A percentile compares a stretch with the other conserved stretches of the same genome.
phyloP scores from a whole-genome alignment of 1,140 invertebrate species.

The Drosophila sproati region DNA sequence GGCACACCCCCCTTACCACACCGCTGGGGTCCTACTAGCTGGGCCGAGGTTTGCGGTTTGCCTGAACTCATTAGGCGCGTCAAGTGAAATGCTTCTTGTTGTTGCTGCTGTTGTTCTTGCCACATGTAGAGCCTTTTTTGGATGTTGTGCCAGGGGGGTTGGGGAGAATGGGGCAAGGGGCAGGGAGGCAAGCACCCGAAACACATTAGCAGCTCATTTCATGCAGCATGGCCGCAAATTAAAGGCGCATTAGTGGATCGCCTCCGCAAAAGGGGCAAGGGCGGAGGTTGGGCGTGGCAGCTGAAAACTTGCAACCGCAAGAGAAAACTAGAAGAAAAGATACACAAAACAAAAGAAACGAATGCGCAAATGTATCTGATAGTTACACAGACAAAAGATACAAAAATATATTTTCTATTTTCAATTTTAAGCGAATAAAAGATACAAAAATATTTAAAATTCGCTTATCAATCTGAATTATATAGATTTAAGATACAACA shows the following conservation, averaged over 20 bases:
- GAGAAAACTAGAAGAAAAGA: slow-evolving; percentile 38
- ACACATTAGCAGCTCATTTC: slow-evolving; percentile 78
- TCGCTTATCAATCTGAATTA: not conserved
- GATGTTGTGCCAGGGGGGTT: not conserved
- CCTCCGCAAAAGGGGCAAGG: not conserved
- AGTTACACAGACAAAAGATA: slow-evolving; percentile 2
- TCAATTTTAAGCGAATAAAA: not conserved
- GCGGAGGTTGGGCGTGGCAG: slow-evolving; percentile 1
- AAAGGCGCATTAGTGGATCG: slow-evolving; percentile 70
- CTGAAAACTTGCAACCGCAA: slow-evolving; percentile 41
- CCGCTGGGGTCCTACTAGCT: not conserved
- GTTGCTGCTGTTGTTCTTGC: slow-evolving; percentile 29
- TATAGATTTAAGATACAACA: slow-evolving; percentile 4
- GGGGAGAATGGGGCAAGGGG: too few relatives aligned
- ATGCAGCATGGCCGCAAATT: slow-evolving; percentile 73
- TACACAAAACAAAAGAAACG: not conserved
- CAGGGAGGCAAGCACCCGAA: slow-evolving; percentile 52
- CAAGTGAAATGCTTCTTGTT: slow-evolving; percentile 75
- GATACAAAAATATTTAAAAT: slow-evolving; percentile 5
- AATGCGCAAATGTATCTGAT: not conserved
- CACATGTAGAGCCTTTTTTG: slow-evolving; percentile 49
- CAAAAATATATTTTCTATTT: not conserved
- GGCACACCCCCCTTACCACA: not conserved
- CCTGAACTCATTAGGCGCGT: slow-evolving; percentile 75
- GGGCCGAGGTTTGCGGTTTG: slow-evolving; percentile 24